A percentile compares a stretch with the other conserved stretches of the same genome.
Evolutionary conservation across 2,888 invertebrate genomes (phyloP).

Genomic region (Sturmia bella): DNA sequence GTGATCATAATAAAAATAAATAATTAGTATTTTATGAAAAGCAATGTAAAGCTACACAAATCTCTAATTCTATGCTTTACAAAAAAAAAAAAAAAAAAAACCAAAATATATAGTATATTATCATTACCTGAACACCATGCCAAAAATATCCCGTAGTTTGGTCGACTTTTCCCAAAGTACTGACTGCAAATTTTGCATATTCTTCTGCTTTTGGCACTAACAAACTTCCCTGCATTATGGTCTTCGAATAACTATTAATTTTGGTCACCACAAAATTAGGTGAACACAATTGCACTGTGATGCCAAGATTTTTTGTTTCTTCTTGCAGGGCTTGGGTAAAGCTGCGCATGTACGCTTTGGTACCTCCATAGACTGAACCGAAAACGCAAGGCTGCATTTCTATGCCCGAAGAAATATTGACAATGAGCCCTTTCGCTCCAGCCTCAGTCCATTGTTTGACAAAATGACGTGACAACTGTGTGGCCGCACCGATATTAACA

Average conservation of each 20-base stretch:
- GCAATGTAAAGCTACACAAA: no score
- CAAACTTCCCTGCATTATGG: conserved; percentile 85
- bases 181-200: conserved; percentile 89
- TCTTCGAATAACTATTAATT: conserved; percentile 90
- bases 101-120: not conserved
- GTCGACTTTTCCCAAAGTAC: conserved; percentile 89
- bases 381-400: conserved; percentile 92
- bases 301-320: conserved; percentile 88
- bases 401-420: conserved; percentile 94
- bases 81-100: not conserved
- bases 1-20: no score
- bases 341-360: conserved; percentile 90
- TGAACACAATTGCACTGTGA: conserved; percentile 91
- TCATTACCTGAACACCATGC: conserved; percentile 89
- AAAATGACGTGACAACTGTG: conserved; percentile 89
- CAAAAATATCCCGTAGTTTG: conserved; percentile 93
- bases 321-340: conserved; percentile 90
- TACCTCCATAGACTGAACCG: conserved; percentile 93
- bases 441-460: conserved; percentile 89
- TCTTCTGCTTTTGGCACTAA: conserved; percentile 86
- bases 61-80: no score
- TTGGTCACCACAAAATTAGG: conserved; percentile 88
- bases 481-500: conserved; percentile 93
- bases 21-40: no score
- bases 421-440: conserved; percentile 88